These are phyloP conservation scores for Amphipyra berbera DNA, from an alignment of 2,888 invertebrate genomes.

Conservation along the genomic window DNA sequence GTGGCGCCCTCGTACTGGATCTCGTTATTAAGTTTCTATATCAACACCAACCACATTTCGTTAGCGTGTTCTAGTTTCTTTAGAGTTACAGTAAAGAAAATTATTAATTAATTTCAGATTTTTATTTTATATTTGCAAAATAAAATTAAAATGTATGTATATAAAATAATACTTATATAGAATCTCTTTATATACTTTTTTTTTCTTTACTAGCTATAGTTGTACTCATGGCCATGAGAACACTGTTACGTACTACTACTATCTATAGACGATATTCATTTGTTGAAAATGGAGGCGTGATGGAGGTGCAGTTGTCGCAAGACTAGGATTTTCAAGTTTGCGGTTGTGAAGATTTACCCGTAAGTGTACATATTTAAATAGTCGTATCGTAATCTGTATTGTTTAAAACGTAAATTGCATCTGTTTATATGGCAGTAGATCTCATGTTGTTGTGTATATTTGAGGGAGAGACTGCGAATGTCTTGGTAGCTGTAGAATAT, in stretches of 20 bases:
- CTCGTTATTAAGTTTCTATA: too few species aligned
- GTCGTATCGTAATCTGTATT: slow-evolving; percentile 73
- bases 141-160: background rate
- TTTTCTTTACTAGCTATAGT: slow-evolving; percentile 59
- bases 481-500: slow-evolving; percentile 74
- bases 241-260: slow-evolving; percentile 71
- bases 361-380: slow-evolving; percentile 71
- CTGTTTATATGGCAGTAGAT: slow-evolving; percentile 58
- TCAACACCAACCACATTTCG: too few species aligned
- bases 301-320: slow-evolving; percentile 82
- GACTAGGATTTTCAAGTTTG: slow-evolving; percentile 83
- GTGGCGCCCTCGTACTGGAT: too few species aligned
- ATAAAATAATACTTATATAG: background rate
- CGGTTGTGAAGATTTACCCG: slow-evolving; percentile 77
- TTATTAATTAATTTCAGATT: background rate
- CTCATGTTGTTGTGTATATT: slow-evolving; percentile 75
- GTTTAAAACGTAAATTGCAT: slow-evolving; percentile 64
- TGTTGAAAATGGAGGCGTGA: slow-evolving; percentile 89
- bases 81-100: background rate
- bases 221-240: slow-evolving; percentile 56
- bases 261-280: slow-evolving; percentile 80
- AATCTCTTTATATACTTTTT: slow-evolving; percentile 26
- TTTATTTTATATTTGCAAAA: background rate
- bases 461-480: slow-evolving; percentile 86
- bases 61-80: background rate